Percentiles rank a stretch among this genome's conserved stretches.
These are phyloP conservation scores for Acanthosepion lycidas DNA, from an alignment of 2,888 invertebrate genomes.

Conservation along the genomic window DNA sequence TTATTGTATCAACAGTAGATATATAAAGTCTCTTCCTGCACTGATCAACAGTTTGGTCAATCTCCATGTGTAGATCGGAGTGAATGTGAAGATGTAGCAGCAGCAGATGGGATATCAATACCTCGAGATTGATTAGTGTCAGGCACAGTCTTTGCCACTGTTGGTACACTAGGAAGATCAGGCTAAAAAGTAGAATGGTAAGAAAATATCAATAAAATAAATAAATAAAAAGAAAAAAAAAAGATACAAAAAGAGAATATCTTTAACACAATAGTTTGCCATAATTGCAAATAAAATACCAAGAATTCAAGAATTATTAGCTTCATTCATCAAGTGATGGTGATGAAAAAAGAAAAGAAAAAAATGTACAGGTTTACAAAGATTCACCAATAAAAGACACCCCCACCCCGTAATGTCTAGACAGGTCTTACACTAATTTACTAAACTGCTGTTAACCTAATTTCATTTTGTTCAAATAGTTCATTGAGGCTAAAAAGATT, in stretches of 20 bases:
- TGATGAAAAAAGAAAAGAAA: no score
- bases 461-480: no score
- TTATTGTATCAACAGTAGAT: constrained; percentile 16
- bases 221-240: neutral
- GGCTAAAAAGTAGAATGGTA: neutral
- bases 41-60: constrained; percentile 33
- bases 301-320: no score
- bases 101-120: constrained; percentile 33
- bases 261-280: neutral
- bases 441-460: no score
- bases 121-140: neutral
- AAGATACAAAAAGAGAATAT: no score
- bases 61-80: constrained; percentile 8
- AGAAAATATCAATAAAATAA: neutral
- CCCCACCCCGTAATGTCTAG: no score
- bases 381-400: no score
- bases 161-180: neutral
- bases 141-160: neutral
- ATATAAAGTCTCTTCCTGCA: neutral
- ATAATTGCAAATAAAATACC: neutral
- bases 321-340: no score
- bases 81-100: constrained; percentile 9
- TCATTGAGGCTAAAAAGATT: no score
- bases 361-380: no score
- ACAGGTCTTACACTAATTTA: no score